Evolutionary conservation across 2,888 invertebrate species (phyloP).

Genomic region (Epirrhoe alternata): DNA sequence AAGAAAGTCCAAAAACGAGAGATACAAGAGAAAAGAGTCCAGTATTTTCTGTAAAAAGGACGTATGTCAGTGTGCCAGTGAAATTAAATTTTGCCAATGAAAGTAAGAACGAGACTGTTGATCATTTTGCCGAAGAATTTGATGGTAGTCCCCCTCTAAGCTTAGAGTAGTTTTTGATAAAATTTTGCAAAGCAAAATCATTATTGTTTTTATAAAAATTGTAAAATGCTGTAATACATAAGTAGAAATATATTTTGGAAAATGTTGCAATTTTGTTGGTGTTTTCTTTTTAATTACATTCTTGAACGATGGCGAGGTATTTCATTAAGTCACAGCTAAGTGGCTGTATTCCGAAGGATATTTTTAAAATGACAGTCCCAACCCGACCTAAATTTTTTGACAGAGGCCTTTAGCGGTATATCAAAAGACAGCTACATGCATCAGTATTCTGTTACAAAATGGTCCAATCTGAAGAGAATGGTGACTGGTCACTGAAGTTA

Average conservation of each 20-base stretch:
- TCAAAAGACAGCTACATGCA: no score
- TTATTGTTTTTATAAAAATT: slow-evolving; percentile 8
- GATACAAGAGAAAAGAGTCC: slow-evolving; percentile 52
- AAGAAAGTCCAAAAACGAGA: slow-evolving; percentile 40
- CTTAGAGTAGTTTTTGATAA: slow-evolving; percentile 57
- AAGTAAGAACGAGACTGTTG: slow-evolving; percentile 50
- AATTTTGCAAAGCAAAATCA: slow-evolving; percentile 32
- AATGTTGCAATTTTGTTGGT: slow-evolving; percentile 1
- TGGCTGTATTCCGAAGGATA: no score
- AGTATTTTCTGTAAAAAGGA: slow-evolving; percentile 56
- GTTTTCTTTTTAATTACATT: neutral
- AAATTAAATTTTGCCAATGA: slow-evolving; percentile 52
- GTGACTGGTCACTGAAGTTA: no score
- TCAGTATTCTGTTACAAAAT: no score
- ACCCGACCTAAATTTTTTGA: no score
- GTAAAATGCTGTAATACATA: slow-evolving; percentile 3
- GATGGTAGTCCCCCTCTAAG: slow-evolving; percentile 77
- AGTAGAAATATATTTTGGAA: slow-evolving; percentile 3
- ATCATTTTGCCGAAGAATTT: slow-evolving; percentile 75
- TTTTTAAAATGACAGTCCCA: no score
- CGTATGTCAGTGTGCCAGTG: slow-evolving; percentile 58
- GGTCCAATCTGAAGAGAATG: no score
- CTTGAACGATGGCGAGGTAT: no score
- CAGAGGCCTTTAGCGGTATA: no score
- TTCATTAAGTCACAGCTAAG: no score